Evolutionary conservation across 2,113 vertebrate genomes (phyloP).

Genomic region (Illadopsis cleaveri): DNA sequence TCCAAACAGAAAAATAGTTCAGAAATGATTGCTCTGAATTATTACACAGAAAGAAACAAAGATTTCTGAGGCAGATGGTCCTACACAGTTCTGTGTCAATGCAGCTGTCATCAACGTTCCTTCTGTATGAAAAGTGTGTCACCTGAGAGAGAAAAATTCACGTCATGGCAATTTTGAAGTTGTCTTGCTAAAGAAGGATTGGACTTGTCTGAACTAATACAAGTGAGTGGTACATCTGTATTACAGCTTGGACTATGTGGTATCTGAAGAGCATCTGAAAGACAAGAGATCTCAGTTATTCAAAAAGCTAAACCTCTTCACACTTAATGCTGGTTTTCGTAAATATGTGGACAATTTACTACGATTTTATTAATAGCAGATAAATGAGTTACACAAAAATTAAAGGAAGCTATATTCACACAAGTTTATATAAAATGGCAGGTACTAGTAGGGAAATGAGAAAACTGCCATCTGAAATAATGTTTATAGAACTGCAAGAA

Average conservation of each 20-base stretch:
- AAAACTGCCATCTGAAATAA: not conserved
- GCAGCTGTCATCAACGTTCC: not conserved
- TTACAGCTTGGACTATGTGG: not conserved
- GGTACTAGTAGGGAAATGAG: not conserved
- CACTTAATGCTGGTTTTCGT: not conserved
- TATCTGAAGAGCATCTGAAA: not conserved
- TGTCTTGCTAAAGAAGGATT: not conserved
- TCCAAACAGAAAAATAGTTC: not conserved
- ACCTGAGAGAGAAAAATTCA: not conserved
- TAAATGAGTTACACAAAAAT: not conserved
- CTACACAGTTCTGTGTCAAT: not conserved
- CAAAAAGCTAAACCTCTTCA: not conserved
- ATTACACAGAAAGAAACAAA: not conserved
- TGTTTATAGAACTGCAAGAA: not conserved
- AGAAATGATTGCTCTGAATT: not conserved
- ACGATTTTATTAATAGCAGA: not conserved
- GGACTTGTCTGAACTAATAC: not conserved
- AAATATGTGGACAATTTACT: not conserved
- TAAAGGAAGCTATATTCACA: not conserved
- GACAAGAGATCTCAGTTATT: not conserved
- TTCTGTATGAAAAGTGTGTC: not conserved
- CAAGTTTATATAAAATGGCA: not conserved
- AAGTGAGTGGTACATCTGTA: not conserved
- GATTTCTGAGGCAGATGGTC: not conserved
- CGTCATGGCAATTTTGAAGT: not conserved